Percentiles rank a stretch among this genome's conserved stretches.
These are phyloP conservation scores for Varroa destructor DNA, from an alignment of 1,140 invertebrate genomes.

Conservation along the genomic window DNA sequence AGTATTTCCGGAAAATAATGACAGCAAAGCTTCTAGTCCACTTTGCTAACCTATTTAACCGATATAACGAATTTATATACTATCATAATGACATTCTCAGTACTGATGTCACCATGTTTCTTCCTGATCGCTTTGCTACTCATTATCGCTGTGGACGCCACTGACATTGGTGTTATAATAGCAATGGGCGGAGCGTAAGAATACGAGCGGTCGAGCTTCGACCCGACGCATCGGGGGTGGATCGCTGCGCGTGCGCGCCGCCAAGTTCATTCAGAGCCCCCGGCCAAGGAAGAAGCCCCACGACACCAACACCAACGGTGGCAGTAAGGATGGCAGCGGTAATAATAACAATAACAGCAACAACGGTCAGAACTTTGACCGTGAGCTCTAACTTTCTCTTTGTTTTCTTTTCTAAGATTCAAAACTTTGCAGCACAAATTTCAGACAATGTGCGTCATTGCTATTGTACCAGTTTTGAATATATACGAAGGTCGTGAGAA, in stretches of 20 bases:
- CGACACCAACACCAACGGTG: not conserved
- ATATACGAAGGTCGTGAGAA: no score
- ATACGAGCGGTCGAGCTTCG: not conserved
- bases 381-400: no score
- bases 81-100: not conserved
- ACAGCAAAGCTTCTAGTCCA: no score
- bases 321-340: not conserved
- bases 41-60: no score
- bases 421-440: no score
- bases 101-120: not conserved
- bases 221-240: conserved; percentile 20
- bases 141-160: not conserved
- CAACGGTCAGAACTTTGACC: no score
- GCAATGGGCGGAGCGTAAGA: conserved; percentile 26
- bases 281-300: conserved; percentile 11
- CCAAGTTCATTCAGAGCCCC: conserved; percentile 24
- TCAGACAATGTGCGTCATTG: no score
- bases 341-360: no score
- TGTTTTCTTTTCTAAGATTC: no score
- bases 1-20: no score
- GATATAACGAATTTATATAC: no score
- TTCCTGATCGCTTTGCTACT: not conserved
- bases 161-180: not conserved
- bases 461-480: no score
- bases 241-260: conserved; percentile 7